Percentiles rank a stretch among this genome's conserved stretches.
phyloP scores from a whole-genome alignment of 2,797 vertebrate species.

The Nyctalus aviator region DNA sequence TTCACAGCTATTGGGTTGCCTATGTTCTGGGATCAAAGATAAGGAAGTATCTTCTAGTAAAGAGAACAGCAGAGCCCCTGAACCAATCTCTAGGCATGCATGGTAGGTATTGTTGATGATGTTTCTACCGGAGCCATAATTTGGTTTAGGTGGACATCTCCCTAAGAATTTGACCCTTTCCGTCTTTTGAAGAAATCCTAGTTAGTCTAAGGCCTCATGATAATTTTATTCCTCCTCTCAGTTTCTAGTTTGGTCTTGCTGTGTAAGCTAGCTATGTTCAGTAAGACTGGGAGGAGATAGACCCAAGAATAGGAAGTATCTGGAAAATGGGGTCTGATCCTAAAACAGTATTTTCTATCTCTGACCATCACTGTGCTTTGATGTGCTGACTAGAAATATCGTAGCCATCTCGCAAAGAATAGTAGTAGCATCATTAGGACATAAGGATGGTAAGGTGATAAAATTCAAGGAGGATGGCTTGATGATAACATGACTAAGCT shows the following conservation, averaged over 20 bases:
- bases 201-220: background rate
- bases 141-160: background rate
- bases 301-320: background rate
- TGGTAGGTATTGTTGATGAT: background rate
- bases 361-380: background rate
- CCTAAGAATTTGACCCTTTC: background rate
- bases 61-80: background rate
- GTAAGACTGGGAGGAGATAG: background rate
- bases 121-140: background rate
- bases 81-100: background rate
- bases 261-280: background rate
- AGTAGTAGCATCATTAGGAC: background rate
- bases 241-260: background rate
- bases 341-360: background rate
- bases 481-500: rapidly evolving
- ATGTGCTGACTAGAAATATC: background rate
- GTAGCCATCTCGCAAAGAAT: background rate
- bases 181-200: background rate
- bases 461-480: background rate
- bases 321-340: background rate
- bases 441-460: background rate
- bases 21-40: background rate
- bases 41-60: background rate
- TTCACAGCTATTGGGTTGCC: background rate
- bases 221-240: background rate